Percentiles rank a stretch among this genome's conserved stretches.
Conservation (phyloP, 1,140 invertebrate genomes). For the Cydia pomonella region DNA sequence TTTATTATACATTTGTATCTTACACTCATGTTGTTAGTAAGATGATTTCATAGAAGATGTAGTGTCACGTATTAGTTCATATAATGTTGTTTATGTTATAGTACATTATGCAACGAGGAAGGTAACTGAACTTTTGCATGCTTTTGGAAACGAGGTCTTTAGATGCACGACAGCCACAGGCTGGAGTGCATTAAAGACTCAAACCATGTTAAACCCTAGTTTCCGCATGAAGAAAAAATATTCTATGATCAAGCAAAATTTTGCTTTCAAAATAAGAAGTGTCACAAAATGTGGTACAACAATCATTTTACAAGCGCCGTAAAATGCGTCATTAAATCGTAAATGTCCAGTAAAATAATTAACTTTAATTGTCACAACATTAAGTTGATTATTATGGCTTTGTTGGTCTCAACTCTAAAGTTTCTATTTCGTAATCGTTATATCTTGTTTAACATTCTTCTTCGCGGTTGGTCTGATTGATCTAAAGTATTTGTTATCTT, state of each 20-base stretch:
- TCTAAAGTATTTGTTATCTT: constrained; percentile 2
- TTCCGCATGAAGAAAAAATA: background rate
- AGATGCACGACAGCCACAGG: too few relatives aligned
- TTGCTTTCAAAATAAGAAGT: background rate
- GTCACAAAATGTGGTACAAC: background rate
- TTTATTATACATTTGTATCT: background rate
- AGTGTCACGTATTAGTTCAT: background rate
- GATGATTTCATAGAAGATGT: constrained; percentile 5
- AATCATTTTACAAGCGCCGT: background rate
- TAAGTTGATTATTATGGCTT: constrained; percentile 2
- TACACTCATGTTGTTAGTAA: background rate
- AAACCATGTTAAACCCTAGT: background rate
- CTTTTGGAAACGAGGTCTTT: too few relatives aligned
- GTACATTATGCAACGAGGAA: too few relatives aligned
- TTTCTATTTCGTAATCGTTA: background rate
- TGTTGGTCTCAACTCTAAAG: background rate
- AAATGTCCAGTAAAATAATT: constrained; percentile 17
- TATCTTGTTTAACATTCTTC: background rate
- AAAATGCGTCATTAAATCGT: constrained; percentile 1
- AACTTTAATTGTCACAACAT: constrained; percentile 20
- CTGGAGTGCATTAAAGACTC: too few relatives aligned
- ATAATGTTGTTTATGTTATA: background rate
- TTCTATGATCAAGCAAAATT: too few relatives aligned
- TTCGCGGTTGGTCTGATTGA: background rate
- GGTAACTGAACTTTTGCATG: too few relatives aligned